Evolutionary conservation across 2,113 vertebrate genomes (phyloP).

Genomic region (Prinia subflava): DNA sequence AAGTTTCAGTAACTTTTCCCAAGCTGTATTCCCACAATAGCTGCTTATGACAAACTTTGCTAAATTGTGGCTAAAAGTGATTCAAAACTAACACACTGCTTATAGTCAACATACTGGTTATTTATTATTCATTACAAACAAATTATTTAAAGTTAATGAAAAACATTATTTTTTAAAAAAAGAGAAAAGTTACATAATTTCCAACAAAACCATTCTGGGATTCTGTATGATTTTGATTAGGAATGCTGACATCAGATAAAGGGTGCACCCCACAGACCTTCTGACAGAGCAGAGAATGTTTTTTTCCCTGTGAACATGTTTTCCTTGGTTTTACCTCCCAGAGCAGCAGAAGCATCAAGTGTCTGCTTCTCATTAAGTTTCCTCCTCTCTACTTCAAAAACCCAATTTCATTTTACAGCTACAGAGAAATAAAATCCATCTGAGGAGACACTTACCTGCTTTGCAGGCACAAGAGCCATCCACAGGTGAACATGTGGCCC

Average conservation of each 20-base stretch:
- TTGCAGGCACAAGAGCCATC: slow-evolving; percentile 92
- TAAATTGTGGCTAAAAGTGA: background rate
- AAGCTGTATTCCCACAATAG: background rate
- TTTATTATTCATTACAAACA: background rate
- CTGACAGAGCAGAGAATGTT: background rate
- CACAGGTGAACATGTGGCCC: slow-evolving; percentile 85
- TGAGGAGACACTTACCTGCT: slow-evolving; percentile 77
- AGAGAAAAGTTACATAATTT: background rate
- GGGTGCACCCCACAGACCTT: background rate
- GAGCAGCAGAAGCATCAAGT: background rate
- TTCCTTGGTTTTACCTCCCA: background rate
- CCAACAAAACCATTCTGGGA: background rate
- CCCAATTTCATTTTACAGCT: background rate
- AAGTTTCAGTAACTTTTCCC: background rate
- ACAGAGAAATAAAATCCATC: background rate
- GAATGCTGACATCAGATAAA: background rate
- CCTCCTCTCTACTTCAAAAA: background rate
- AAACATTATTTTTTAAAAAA: background rate
- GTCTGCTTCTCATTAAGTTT: background rate
- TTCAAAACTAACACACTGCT: background rate
- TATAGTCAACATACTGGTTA: background rate
- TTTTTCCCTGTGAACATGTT: background rate
- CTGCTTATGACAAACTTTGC: background rate
- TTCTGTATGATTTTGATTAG: background rate
- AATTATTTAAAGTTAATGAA: background rate